Evolutionary conservation across 2,888 invertebrate genomes (phyloP).

Genomic region (Clanis bilineata): DNA sequence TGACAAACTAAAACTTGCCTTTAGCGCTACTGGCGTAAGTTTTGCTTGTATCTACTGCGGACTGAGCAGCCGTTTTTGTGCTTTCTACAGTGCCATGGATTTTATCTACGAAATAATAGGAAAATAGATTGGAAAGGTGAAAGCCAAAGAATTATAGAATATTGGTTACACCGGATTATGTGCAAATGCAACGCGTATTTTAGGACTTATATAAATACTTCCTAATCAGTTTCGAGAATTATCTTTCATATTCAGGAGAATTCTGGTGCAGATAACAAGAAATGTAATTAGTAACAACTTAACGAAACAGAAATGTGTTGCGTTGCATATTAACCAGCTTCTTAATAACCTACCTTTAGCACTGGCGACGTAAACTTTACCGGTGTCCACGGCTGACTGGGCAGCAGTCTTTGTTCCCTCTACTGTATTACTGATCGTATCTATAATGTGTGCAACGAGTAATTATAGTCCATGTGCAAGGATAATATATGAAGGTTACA

Average conservation of each 20-base stretch:
- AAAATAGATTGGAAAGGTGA: not conserved
- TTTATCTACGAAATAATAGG: slow-evolving; percentile 19
- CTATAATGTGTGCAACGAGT: slow-evolving; percentile 44
- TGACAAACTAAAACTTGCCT: slow-evolving; percentile 28
- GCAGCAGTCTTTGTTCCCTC: slow-evolving; percentile 52
- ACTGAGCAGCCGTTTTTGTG: slow-evolving; percentile 48
- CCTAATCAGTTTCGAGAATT: too few species aligned
- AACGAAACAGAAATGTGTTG: not conserved
- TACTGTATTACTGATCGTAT: slow-evolving; percentile 51
- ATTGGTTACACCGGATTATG: not conserved
- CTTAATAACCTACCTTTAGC: slow-evolving; percentile 59
- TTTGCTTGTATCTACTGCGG: slow-evolving; percentile 39
- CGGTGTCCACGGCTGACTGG: slow-evolving; percentile 49
- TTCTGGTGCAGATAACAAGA: not conserved
- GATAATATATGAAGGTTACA: not conserved
- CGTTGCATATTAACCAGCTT: not conserved
- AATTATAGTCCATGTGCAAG: slow-evolving; percentile 27
- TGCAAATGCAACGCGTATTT: not conserved
- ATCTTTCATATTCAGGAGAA: too few species aligned
- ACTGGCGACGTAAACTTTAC: slow-evolving; percentile 48
- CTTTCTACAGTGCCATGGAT: slow-evolving; percentile 32
- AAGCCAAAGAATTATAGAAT: slow-evolving; percentile 10
- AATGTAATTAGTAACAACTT: not conserved
- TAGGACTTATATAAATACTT: too few species aligned
- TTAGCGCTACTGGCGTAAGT: slow-evolving; percentile 30